phyloP scores from a whole-genome alignment of 2,113 vertebrate genomes.

The Zootoca vivipara region DNA sequence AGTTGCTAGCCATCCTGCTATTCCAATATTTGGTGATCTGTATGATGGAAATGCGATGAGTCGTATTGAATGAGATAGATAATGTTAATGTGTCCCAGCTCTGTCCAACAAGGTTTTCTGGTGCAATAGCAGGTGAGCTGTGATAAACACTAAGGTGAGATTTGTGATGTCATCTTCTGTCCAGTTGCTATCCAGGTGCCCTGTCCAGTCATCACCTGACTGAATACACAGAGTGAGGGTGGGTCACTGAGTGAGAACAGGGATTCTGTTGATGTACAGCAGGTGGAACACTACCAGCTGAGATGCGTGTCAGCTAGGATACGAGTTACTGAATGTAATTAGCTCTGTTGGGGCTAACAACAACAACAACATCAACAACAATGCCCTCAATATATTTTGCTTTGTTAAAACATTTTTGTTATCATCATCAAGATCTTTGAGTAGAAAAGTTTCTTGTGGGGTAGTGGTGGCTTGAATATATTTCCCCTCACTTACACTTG shows the following conservation, averaged over 20 bases:
- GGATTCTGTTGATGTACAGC: too few species aligned
- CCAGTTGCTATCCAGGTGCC: neutral
- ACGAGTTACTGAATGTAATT: neutral
- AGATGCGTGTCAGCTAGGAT: neutral
- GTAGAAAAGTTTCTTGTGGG: neutral
- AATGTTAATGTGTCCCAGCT: neutral
- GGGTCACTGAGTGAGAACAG: too few species aligned
- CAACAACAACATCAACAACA: too few species aligned
- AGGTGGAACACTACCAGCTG: too few species aligned
- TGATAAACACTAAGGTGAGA: neutral
- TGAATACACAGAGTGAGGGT: too few species aligned
- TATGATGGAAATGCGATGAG: neutral
- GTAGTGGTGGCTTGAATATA: neutral
- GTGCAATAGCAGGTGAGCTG: neutral
- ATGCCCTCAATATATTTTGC: neutral
- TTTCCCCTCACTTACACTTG: neutral
- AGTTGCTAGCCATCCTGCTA: too few species aligned
- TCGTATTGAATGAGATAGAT: neutral
- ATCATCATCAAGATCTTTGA: conserved; percentile 10
- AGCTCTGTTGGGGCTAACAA: too few species aligned
- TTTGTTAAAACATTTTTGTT: neutral
- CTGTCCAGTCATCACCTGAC: too few species aligned
- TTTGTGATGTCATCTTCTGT: neutral
- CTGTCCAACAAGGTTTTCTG: neutral
- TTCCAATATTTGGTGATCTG: neutral